Evolutionary conservation across 2,797 vertebrate genomes (phyloP).

Genomic region (Nannoperca obscura): DNA sequence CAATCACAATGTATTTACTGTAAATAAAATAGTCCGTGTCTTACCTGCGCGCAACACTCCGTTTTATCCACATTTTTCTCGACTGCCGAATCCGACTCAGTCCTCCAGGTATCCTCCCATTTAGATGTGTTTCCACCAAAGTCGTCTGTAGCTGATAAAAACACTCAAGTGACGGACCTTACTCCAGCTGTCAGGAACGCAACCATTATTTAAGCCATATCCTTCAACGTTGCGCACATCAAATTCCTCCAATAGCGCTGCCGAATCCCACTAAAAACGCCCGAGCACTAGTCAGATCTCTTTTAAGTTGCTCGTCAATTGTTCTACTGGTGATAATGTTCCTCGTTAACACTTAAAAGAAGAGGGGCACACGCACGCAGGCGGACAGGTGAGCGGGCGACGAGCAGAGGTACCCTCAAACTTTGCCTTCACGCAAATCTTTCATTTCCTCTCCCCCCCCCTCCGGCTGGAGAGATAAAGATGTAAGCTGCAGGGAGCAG

Average conservation of each 20-base stretch:
- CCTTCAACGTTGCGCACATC: constrained; percentile 76
- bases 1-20: background rate
- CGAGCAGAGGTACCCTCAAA: constrained; percentile 77
- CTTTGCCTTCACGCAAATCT: constrained; percentile 79
- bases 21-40: constrained; percentile 21
- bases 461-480: constrained; percentile 46
- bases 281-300: constrained; percentile 53
- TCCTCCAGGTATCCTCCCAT: constrained; percentile 86
- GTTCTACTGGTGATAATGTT: constrained; percentile 47
- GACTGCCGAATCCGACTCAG: constrained; percentile 83
- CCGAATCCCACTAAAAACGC: constrained; percentile 48
- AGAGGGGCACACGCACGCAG: constrained; percentile 42
- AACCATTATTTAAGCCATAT: constrained; percentile 81
- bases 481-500: constrained; percentile 28
- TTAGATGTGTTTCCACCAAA: constrained; percentile 80
- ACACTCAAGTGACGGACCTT: constrained; percentile 83
- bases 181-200: constrained; percentile 82
- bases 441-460: constrained; percentile 67
- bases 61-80: constrained; percentile 89
- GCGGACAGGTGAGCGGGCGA: constrained; percentile 78
- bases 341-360: constrained; percentile 36
- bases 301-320: constrained; percentile 69
- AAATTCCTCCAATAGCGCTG: constrained; percentile 69
- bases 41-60: constrained; percentile 88
- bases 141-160: constrained; percentile 71